phyloP scores from a whole-genome alignment of 2,797 vertebrate genomes.

The Tinamus major region DNA sequence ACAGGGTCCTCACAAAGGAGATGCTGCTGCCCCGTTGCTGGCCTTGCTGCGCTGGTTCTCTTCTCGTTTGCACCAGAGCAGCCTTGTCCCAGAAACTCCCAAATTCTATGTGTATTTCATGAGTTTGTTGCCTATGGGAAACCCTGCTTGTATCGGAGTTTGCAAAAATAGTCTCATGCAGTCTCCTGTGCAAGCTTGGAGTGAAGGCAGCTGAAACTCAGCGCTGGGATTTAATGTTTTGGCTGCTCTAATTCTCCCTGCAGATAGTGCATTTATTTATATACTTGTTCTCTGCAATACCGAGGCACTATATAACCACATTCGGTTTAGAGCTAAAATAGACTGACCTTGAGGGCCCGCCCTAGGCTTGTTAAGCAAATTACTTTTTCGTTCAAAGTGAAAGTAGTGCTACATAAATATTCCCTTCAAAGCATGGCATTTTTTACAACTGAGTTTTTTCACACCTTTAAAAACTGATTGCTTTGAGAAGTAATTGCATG shows the following conservation, averaged over 20 bases:
- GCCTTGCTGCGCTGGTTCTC: background rate
- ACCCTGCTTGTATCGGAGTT: too few species aligned
- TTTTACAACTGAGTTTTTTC: constrained; percentile 23
- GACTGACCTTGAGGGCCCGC: background rate
- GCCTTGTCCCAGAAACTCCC: background rate
- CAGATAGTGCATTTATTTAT: background rate
- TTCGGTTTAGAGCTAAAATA: background rate
- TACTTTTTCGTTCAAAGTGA: background rate
- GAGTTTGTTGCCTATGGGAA: too few species aligned
- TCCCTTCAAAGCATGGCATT: background rate
- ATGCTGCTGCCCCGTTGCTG: constrained; percentile 10
- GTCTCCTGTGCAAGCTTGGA: background rate
- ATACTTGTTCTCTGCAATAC: background rate
- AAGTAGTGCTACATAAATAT: constrained; percentile 27
- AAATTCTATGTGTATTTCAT: too few species aligned
- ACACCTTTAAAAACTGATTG: constrained; percentile 18
- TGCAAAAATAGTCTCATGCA: too few species aligned
- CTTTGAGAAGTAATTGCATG: background rate
- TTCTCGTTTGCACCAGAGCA: rapidly evolving
- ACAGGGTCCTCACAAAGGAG: constrained; percentile 24
- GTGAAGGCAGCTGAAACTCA: background rate
- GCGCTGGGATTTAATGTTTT: background rate
- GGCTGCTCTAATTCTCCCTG: background rate
- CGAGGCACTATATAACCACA: background rate
- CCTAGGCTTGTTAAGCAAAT: background rate